phyloP scores from a whole-genome alignment of 2,888 invertebrate species.

The Hyppa rectilinea region DNA sequence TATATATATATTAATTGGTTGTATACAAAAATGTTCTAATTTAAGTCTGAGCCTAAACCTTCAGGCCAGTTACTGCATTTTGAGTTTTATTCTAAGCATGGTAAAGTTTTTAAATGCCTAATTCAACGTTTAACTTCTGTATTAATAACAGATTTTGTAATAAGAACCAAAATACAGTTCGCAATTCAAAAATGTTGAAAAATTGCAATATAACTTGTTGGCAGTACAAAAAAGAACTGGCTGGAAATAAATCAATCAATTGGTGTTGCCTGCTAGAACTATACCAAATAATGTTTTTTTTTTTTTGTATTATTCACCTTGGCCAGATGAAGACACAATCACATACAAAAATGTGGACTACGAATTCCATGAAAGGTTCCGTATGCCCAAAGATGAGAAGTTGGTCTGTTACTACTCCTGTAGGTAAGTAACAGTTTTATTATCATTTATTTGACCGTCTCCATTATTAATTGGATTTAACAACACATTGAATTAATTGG shows the following conservation, averaged over 20 bases:
- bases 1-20: no score
- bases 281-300: background rate
- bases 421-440: slow-evolving; percentile 92
- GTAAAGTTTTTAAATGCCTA: no score
- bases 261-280: background rate
- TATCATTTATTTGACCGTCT: slow-evolving; percentile 3
- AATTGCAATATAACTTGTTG: background rate
- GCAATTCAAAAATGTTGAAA: no score
- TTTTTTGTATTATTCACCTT: slow-evolving; percentile 26
- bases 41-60: no score
- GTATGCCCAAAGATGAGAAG: slow-evolving; percentile 98
- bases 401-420: slow-evolving; percentile 98
- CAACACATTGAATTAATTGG: slow-evolving; percentile 2
- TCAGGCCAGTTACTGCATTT: no score
- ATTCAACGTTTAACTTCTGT: no score
- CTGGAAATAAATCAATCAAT: background rate
- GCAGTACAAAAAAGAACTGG: background rate
- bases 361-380: slow-evolving; percentile 97
- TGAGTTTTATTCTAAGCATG: no score
- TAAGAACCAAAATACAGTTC: no score
- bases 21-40: no score
- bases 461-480: slow-evolving; percentile 23
- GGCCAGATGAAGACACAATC: slow-evolving; percentile 95
- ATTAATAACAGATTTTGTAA: no score
- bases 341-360: slow-evolving; percentile 94